Evolutionary conservation across 2,888 invertebrate genomes (phyloP).

Genomic region (Agriopis marginaria): DNA sequence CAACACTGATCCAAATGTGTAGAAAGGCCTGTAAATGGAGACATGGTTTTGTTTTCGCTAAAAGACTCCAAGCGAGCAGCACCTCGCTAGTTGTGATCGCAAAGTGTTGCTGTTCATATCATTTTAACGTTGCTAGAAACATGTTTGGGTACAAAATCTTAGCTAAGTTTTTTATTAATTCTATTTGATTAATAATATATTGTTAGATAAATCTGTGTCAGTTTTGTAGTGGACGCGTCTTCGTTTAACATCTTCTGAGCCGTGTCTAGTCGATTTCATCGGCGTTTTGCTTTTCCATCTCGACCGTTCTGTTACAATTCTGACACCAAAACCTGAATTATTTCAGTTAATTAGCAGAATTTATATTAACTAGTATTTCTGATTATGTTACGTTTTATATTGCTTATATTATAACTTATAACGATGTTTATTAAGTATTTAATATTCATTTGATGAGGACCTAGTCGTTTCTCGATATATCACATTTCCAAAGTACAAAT

Average conservation of each 20-base stretch:
- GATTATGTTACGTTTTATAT: conserved; percentile 86
- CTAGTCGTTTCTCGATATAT: conserved; percentile 87
- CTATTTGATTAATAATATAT: conserved; percentile 79
- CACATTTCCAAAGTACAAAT: conserved; percentile 87
- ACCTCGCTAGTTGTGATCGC: conserved; percentile 71
- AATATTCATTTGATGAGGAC: conserved; percentile 86
- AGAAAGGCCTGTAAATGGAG: conserved; percentile 67
- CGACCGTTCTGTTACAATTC: conserved; percentile 63
- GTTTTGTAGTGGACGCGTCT: conserved; percentile 67
- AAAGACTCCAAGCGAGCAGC: conserved; percentile 60
- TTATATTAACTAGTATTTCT: conserved; percentile 84
- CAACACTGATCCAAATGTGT: conserved; percentile 82
- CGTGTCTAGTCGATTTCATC: conserved; percentile 71
- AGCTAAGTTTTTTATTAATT: conserved; percentile 80
- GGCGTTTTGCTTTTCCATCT: conserved; percentile 57
- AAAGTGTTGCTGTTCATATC: conserved; percentile 85
- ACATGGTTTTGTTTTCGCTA: conserved; percentile 62
- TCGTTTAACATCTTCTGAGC: conserved; percentile 50
- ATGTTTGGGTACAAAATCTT: conserved; percentile 83
- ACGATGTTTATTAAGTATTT: conserved; percentile 86
- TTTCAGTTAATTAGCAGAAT: conserved; percentile 86
- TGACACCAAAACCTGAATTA: conserved; percentile 74
- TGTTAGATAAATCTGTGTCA: conserved; percentile 81
- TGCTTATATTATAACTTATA: conserved; percentile 86
- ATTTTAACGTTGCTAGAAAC: conserved; percentile 82